Base-by-base conservation (phyloP, 2,888 invertebrate genomes). In the Hydriomena furcata region DNA sequence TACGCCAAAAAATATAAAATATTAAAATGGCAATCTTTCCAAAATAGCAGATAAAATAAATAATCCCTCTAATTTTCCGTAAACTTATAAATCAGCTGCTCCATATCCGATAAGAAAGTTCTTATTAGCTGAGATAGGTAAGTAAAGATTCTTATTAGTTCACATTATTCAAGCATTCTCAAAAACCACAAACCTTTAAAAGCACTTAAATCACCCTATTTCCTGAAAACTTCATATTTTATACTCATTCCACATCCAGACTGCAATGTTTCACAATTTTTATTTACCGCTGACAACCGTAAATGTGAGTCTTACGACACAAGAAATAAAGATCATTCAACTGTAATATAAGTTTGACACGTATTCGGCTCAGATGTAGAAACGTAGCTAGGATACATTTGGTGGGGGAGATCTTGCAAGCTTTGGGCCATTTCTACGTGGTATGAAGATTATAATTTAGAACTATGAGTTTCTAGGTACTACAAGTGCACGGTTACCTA, bases 221-320 rank as follows among this genome's bases (percentile, higher is more conserved):
- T 72, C 66, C 62, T 66, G 57, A 60, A 75, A 67, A 70, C 67
- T 68, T 70, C 64, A 61, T 58, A 55, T 59, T 58, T 60, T 50
- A 62, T 35, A 52, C 24, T 43, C 38, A 52, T 52, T 40, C 43
- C 38, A 43, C 52, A 52, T 52, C 47, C 35, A 34, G 31, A 48
- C 24, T 52, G 47, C 52, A 42, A 50, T 51, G 51, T 53, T 62
- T 47, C 48, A 54, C 61, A 63, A 52, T 48, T 55, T 62, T 65
- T 62, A 60, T 63, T 60, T 36, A 38, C 35, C 28, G n/a, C 11
- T 41, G 25, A 40, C 11, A 42, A n/a, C 35, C 32, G 46, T 60
- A 61, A 68, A 63, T 52, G 36, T 66, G 54, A 54, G 58, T 58
- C 68, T 57, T 71, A 65, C 52, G 37, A 37, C 55, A 49, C 52